These are phyloP conservation scores for Oryzias celebensis DNA, from an alignment of 2,113 vertebrate species.

Conservation along the genomic window DNA sequence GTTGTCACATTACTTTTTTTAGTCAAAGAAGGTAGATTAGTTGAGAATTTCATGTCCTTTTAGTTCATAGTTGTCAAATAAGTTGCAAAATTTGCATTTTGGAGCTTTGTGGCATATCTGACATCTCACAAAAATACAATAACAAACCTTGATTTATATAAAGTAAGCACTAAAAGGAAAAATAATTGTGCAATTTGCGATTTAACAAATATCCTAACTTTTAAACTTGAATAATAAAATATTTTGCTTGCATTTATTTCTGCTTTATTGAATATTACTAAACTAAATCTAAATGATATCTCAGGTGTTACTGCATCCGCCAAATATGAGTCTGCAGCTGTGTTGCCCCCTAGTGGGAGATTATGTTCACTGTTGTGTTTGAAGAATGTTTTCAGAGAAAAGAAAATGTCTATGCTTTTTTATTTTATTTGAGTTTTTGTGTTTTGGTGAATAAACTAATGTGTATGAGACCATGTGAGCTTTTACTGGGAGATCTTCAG, in stretches of 20 bases:
- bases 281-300: conserved; percentile 26
- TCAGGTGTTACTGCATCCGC: conserved; percentile 48
- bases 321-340: conserved; percentile 55
- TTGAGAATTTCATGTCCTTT: too few relatives aligned
- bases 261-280: neutral
- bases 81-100: too few relatives aligned
- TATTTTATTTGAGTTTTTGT: neutral
- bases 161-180: too few relatives aligned
- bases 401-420: neutral
- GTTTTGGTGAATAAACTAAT: neutral
- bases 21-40: too few relatives aligned
- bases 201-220: too few relatives aligned
- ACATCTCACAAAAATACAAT: too few relatives aligned
- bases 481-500: conserved; percentile 13
- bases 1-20: too few relatives aligned
- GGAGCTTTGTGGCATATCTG: too few relatives aligned
- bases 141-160: too few relatives aligned
- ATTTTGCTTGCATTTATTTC: neutral
- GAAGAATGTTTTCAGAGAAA: conserved; percentile 9
- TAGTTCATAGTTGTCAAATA: too few relatives aligned
- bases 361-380: neutral
- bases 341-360: conserved; percentile 73
- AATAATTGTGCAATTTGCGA: too few relatives aligned
- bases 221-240: too few relatives aligned
- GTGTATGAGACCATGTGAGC: conserved; percentile 1